These are phyloP conservation scores for Tigriopus japonicus DNA, from an alignment of 1,140 invertebrate species.

Conservation along the genomic window DNA sequence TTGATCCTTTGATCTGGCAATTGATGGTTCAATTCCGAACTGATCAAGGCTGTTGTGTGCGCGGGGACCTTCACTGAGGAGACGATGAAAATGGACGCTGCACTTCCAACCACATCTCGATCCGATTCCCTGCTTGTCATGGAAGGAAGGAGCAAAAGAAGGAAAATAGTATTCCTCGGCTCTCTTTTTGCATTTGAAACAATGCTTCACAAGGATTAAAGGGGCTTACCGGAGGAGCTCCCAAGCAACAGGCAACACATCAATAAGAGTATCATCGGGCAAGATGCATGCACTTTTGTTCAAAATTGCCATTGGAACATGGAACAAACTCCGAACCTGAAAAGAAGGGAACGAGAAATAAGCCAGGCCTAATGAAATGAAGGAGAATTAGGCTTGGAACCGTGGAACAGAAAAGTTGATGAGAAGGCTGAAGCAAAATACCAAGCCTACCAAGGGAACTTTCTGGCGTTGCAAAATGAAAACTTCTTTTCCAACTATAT, in stretches of 20 bases:
- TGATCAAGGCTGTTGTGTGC: constrained; percentile 29
- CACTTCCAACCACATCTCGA: constrained; percentile 15
- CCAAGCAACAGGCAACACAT: constrained; percentile 79
- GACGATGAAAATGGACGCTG: constrained; percentile 34
- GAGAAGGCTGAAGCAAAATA: too few relatives aligned
- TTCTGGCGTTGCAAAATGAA: too few relatives aligned
- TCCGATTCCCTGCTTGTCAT: constrained; percentile 20
- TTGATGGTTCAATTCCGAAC: constrained; percentile 29
- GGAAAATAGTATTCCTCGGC: background rate
- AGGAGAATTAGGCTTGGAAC: too few relatives aligned
- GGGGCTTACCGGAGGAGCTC: constrained; percentile 60
- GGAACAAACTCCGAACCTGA: constrained; percentile 62
- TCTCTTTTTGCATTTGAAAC: background rate
- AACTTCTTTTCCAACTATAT: too few relatives aligned
- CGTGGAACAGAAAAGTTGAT: too few relatives aligned
- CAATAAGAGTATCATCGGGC: constrained; percentile 63
- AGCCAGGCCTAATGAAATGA: background rate
- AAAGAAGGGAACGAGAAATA: constrained; percentile 9
- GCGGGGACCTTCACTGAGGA: constrained; percentile 33
- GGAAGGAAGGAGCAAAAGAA: background rate
- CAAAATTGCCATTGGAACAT: constrained; percentile 65
- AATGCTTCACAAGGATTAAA: background rate
- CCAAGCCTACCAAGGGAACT: too few relatives aligned
- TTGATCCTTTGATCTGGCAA: constrained; percentile 31
- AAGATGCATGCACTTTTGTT: constrained; percentile 82